Base-by-base conservation (phyloP, 2,888 invertebrate genomes). In the Athripsodes cinereus region DNA sequence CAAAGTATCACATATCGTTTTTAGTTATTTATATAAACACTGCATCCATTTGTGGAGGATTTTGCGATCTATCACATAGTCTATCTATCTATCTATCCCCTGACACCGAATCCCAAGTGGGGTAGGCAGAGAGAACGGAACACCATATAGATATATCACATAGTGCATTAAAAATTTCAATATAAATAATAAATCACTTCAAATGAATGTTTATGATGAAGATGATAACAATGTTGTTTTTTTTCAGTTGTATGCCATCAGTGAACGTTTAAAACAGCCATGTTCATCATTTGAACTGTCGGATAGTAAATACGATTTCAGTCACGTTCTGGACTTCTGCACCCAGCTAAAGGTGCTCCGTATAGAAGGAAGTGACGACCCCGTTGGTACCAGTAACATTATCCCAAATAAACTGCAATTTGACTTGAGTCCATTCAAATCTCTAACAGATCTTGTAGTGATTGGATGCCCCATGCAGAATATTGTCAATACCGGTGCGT, bases 251-350 rank as follows among this genome's bases (percentile, higher is more conserved):
- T 86, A 90, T 73, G 90, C 96, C n/a, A 87, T 97, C 58, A 93
- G 91, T 69, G 88, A 92, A 71, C 82, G 95, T 64, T 79, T 96
- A 52, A 90, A 89, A 71, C 84, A 92, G 66, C 90, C 94, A 0
- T 90, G 94, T 69, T 92, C 96, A 0, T 80, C 85, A 1, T 80
- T 84, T 59, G 92, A 92, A 68, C 85, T 87, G 61, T 81, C 82
- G 21, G 90, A 92, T 66, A 87, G 86, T 65, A 84, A 86, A 71
- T 90, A 86, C 67, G 95, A 96, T 74, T 89, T 96, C 66, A 92
- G 94, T 63, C 93, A 96, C 68, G 86, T 96, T 1, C 72, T 96
- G 55, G 96, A 96, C 72, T 91, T 93, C 68, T 90, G 88, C 70
- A 86, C 86, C 0, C 87, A 91, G 68, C 74, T 96, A 22, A 82